Conservation (phyloP, 2,888 invertebrate species). For the Dicyrtoma fusca region DNA sequence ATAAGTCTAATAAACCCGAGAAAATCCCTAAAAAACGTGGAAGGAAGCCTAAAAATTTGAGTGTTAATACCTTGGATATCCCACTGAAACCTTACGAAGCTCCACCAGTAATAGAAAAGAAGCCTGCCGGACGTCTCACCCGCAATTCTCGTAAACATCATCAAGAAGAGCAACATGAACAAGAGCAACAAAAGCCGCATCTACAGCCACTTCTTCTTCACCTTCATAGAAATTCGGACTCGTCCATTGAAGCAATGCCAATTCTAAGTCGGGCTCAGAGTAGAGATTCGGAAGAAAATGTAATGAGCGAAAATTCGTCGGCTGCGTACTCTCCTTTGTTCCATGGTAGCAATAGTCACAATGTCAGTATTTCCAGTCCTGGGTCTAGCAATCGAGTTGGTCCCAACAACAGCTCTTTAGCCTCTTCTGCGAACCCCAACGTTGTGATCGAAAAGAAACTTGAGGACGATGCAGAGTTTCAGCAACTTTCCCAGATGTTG, state of each 20-base stretch:
- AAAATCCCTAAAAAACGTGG: constrained; percentile 43
- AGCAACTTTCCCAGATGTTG: constrained; percentile 54
- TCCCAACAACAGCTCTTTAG: background rate
- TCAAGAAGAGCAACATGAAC: constrained; percentile 18
- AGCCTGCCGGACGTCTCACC: constrained; percentile 23
- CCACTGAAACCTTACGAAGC: background rate
- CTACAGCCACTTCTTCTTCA: constrained; percentile 1
- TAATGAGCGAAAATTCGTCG: constrained; percentile 7
- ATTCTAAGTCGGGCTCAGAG: constrained; percentile 22
- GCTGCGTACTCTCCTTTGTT: constrained; percentile 7
- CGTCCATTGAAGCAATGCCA: constrained; percentile 39
- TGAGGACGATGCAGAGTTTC: constrained; percentile 56
- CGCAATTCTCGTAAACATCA: constrained; percentile 32
- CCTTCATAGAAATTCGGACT: constrained; percentile 39
- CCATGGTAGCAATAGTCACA: constrained; percentile 3
- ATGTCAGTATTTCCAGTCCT: background rate
- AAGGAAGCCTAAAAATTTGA: constrained; percentile 44
- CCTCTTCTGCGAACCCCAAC: background rate
- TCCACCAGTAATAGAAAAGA: constrained; percentile 9
- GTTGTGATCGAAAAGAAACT: constrained; percentile 23
- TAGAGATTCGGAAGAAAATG: constrained; percentile 37
- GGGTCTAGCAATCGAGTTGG: background rate
- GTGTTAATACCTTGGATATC: background rate
- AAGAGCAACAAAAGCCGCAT: constrained; percentile 15
- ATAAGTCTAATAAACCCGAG: background rate